These are phyloP conservation scores for Cryptomyrus ogoouensis DNA, from an alignment of 2,113 vertebrate species.

Conservation along the genomic window DNA sequence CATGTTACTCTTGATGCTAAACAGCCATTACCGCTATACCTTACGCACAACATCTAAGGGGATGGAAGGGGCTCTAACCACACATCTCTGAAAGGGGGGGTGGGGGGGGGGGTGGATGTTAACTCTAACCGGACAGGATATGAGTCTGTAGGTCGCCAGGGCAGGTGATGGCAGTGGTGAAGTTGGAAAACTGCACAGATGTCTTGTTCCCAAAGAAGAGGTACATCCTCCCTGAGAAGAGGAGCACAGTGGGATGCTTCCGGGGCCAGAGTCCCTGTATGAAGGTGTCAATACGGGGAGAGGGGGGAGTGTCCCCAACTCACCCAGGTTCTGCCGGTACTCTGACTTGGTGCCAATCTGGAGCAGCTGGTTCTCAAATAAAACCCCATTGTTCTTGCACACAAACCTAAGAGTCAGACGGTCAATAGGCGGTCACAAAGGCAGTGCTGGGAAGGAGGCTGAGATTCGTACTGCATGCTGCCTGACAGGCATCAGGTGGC, in stretches of 20 bases:
- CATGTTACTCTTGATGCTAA: background rate
- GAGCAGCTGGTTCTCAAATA: slow-evolving; percentile 87
- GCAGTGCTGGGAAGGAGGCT: background rate
- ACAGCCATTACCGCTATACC: background rate
- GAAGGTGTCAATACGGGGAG: background rate
- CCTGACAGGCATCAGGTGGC: background rate
- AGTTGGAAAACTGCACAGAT: slow-evolving; percentile 82
- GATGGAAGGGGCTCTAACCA: background rate
- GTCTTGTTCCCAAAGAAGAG: slow-evolving; percentile 92
- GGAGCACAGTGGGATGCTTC: background rate
- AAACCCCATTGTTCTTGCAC: slow-evolving; percentile 87
- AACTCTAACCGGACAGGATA: slow-evolving; percentile 62
- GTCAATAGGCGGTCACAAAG: background rate
- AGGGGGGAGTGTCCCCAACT: slow-evolving; percentile 27
- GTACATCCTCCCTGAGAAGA: slow-evolving; percentile 79
- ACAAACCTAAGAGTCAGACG: slow-evolving; percentile 68
- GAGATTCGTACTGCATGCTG: background rate
- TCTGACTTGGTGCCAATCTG: slow-evolving; percentile 90
- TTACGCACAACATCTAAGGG: background rate
- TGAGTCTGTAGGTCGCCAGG: slow-evolving; percentile 80
- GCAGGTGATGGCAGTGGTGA: slow-evolving; percentile 73
- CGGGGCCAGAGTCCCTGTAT: background rate
- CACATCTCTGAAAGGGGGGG: background rate
- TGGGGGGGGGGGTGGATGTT: background rate
- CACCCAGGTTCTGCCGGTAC: slow-evolving; percentile 87